Evolutionary conservation across 2,113 vertebrate genomes (phyloP).

Genomic region (Cynopterus brachyotis): DNA sequence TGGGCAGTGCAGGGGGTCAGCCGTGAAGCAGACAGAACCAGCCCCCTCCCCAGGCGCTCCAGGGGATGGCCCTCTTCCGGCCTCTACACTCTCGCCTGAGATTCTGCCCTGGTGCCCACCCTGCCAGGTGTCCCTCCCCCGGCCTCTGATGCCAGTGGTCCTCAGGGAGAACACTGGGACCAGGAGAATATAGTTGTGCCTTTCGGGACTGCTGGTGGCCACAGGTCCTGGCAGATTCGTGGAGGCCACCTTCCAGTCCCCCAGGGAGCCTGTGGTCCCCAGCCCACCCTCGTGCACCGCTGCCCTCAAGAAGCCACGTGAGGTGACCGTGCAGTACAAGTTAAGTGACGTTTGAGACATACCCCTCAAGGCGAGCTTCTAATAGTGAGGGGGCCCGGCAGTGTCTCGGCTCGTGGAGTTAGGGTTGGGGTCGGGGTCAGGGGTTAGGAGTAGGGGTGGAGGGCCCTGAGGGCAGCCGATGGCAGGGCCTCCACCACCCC

Average conservation of each 20-base stretch:
- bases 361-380: background rate
- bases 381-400: background rate
- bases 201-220: rapidly evolving
- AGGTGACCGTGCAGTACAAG: too few species aligned
- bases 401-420: background rate
- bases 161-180: background rate
- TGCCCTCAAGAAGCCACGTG: background rate
- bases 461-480: background rate
- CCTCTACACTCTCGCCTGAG: background rate
- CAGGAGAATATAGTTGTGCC: too few species aligned
- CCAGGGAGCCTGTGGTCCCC: background rate
- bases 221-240: background rate
- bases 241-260: background rate
- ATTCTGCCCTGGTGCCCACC: background rate
- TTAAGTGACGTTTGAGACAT: background rate
- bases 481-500: background rate
- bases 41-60: too few species aligned
- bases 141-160: background rate
- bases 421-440: background rate
- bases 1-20: background rate
- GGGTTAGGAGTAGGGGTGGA: background rate
- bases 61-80: too few species aligned
- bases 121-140: too few species aligned
- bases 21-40: background rate
- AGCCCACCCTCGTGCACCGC: too few species aligned